Evolutionary conservation across 2,797 vertebrate species (phyloP), one percentile per base, ranked within the genome.

Genomic region (Scarus forsteni): DNA sequence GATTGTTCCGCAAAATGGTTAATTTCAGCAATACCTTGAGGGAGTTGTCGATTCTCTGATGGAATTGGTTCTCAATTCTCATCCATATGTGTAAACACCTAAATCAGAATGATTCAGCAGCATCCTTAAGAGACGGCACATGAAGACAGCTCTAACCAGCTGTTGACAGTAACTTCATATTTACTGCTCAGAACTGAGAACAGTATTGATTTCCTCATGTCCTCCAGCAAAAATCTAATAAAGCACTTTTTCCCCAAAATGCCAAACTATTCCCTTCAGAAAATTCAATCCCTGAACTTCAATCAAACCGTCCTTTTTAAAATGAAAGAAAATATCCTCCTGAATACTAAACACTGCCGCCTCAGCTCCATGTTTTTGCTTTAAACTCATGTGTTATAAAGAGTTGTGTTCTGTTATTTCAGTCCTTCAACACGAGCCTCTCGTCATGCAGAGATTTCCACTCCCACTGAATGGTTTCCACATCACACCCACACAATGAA

Each of bases 401-500:
- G 8, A 10, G 14, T 66, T 19, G 48, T 3, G 13, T 36, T 18
- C 5, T 49, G 40, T 61, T 19, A 1, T 46, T 60, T 5, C 10
- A 38, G 49, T 19, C 1, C 48, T 51, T n/a, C 15, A 16, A 14
- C 68, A 48, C 45, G 16, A 62, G 8, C 27, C 43, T 64, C 50
- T 16, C 43, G 35, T 65, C 44, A 62, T 27, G 19, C 45, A 43
- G 49, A 77, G 49, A 70, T 35, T 55, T 48, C 55, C 16, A 38
- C 27, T 67, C 38, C 27, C 16, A 46, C 68, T 60, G 51, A 77
- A 48, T 12, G 50, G 9, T 65, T 79, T 85, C 60, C 35, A 62
- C 42, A 51, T 77, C 46, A 67, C 52, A 42, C 45, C 42, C 60
- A 75, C 54, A 58, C 60, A 75, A n/a, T 45, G 40, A 82, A 73